Base-by-base conservation (phyloP, 1,140 invertebrate species). In the Babylonia areolata region DNA sequence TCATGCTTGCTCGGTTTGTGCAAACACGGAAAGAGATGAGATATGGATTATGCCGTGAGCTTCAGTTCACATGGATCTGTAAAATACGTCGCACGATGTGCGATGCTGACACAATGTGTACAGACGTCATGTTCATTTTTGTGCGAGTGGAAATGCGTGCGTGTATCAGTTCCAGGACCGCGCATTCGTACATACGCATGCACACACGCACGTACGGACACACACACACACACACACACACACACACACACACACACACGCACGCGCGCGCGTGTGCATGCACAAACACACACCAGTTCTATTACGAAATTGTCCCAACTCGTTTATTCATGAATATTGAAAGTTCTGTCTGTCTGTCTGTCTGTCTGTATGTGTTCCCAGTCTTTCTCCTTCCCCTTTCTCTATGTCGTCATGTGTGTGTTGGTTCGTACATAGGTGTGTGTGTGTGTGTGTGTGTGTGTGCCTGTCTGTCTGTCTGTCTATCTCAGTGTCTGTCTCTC, bases 221-320 rank as follows among this genome's bases (percentile, higher is more conserved):
- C 58, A 64, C 58, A 64, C 58, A 64, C 58, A 64, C 58, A 64
- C 58, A 64, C 58, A 64, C 58, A 64, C 58, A 64, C 58, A 64
- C 58, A 64, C 58, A 64, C 58, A 64, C 58, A 64, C 58, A 64
- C 58, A 64, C 58, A 64, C 58, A 64, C 58, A 64, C 58, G 23
- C 58, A 64, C 58, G n/a, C 58, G 23, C 58, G 58, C 58, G 15
- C 42, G 42, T 15, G 15, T 15, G 42, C 42, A 46, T 15, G 15
- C 42, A 46, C 42, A 46, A 5, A 46, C n/a, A 75, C 35, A 11
- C 35, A 15, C 73, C 35, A 37, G 20, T 28, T 31, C 15, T 33
- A 28, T 20, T 17, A 78, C 12, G 40, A 2, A 35, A 40, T 37
- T 40, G 6, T 37, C 35, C 39, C 20, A 28, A 37, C 39, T 15